These are phyloP conservation scores for Ephestia elutella DNA, from an alignment of 1,140 invertebrate species.

Conservation along the genomic window DNA sequence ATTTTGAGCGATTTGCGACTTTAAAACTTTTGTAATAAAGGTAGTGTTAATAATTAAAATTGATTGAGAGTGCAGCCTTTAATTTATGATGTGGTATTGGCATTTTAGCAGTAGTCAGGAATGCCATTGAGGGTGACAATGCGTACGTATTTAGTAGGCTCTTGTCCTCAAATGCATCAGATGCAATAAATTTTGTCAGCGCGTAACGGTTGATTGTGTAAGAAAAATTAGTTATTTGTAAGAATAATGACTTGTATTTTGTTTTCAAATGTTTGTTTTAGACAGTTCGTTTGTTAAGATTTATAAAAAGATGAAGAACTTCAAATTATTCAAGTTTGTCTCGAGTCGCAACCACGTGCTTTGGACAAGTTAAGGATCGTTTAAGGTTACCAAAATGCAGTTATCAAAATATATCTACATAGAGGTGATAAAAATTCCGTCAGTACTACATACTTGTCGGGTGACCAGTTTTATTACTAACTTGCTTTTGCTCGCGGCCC, in stretches of 20 bases:
- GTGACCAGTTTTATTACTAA: too few species aligned
- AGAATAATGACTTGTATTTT: neutral
- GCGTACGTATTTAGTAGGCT: slow-evolving; percentile 4
- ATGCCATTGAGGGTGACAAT: slow-evolving; percentile 30
- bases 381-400: too few species aligned
- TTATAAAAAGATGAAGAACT: too few species aligned
- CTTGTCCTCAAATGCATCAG: slow-evolving; percentile 8
- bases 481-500: too few species aligned
- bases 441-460: too few species aligned
- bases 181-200: neutral
- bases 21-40: slow-evolving; percentile 15
- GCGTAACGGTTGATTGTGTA: neutral
- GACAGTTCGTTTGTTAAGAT: too few species aligned
- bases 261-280: too few species aligned
- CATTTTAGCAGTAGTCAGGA: slow-evolving; percentile 16
- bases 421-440: too few species aligned
- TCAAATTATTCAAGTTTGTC: too few species aligned
- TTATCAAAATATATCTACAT: too few species aligned
- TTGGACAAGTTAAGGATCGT: too few species aligned
- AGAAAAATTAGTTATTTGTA: neutral
- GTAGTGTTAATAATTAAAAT: neutral
- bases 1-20: slow-evolving; percentile 15
- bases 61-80: neutral
- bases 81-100: slow-evolving; percentile 13
- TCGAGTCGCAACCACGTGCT: too few species aligned